A percentile compares a stretch with the other conserved stretches of the same genome.
Conservation (phyloP, 2,888 invertebrate genomes). For the Quadroppia sp. region DNA sequence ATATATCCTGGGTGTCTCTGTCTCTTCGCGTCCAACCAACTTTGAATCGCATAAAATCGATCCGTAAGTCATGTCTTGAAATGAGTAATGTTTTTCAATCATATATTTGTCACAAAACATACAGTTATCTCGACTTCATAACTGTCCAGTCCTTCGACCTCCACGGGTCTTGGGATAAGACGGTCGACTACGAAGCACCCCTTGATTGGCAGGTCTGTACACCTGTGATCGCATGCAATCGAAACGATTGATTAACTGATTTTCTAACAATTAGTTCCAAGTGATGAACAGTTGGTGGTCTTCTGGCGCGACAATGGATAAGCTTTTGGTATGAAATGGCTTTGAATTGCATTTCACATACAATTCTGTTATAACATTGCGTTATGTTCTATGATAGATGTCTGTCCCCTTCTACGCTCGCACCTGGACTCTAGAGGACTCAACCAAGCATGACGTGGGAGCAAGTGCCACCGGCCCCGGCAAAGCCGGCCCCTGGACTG, state of each 20-base stretch:
- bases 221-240: too few relatives aligned
- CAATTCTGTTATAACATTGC: neutral
- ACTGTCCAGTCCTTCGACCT: conserved; percentile 19
- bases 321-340: neutral
- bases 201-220: neutral
- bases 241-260: too few relatives aligned
- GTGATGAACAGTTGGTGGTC: neutral
- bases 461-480: neutral
- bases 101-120: too few relatives aligned
- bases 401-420: conserved; percentile 17
- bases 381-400: neutral
- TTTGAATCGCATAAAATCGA: neutral
- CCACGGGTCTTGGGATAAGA: neutral
- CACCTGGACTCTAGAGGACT: conserved; percentile 20
- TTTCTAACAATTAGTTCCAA: too few relatives aligned
- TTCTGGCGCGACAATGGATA: neutral
- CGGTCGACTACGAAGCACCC: neutral
- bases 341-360: neutral
- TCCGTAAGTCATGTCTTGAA: neutral
- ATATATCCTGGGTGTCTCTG: conserved; percentile 24
- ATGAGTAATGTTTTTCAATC: neutral
- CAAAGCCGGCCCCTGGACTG: neutral
- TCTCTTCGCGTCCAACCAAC: neutral
- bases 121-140: conserved; percentile 31
- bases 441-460: neutral